These are phyloP conservation scores for Coreoperca whiteheadi DNA, from an alignment of 2,113 vertebrate genomes.

Conservation along the genomic window DNA sequence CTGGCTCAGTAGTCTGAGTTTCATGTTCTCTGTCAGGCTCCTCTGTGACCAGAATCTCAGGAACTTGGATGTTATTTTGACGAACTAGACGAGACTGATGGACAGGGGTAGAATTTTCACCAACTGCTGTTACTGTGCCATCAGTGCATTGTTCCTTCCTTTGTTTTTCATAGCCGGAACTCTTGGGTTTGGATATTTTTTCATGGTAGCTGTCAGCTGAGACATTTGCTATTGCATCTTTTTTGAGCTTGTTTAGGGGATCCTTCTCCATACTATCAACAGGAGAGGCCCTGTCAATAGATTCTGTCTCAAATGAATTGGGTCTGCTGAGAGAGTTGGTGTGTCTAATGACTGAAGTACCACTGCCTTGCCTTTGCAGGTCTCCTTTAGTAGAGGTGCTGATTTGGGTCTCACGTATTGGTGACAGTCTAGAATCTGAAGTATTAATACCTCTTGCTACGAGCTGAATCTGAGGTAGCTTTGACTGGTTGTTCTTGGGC, in stretches of 20 bases:
- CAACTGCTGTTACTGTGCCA: slow-evolving; percentile 55
- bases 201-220: slow-evolving; percentile 75
- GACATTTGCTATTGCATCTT: slow-evolving; percentile 73
- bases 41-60: slow-evolving; percentile 98
- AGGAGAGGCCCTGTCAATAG: slow-evolving; percentile 87
- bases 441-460: slow-evolving; percentile 82
- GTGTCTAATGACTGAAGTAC: slow-evolving; percentile 97
- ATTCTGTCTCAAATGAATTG: slow-evolving; percentile 93
- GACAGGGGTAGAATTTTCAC: slow-evolving; percentile 78
- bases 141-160: slow-evolving; percentile 79
- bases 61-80: slow-evolving; percentile 97
- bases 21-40: slow-evolving; percentile 94
- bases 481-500: slow-evolving; percentile 78
- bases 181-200: slow-evolving; percentile 75
- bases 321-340: slow-evolving; percentile 96
- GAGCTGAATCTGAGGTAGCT: slow-evolving; percentile 87
- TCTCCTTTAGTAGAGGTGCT: slow-evolving; percentile 82
- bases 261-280: slow-evolving; percentile 86
- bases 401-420: slow-evolving; percentile 85
- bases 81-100: slow-evolving; percentile 92
- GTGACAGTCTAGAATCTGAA: slow-evolving; percentile 83
- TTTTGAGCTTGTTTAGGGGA: slow-evolving; percentile 76
- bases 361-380: slow-evolving; percentile 91
- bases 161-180: slow-evolving; percentile 64
- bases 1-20: slow-evolving; percentile 83